Base-by-base conservation (phyloP, 1,140 invertebrate species). In the Drosophila pectinifera region DNA sequence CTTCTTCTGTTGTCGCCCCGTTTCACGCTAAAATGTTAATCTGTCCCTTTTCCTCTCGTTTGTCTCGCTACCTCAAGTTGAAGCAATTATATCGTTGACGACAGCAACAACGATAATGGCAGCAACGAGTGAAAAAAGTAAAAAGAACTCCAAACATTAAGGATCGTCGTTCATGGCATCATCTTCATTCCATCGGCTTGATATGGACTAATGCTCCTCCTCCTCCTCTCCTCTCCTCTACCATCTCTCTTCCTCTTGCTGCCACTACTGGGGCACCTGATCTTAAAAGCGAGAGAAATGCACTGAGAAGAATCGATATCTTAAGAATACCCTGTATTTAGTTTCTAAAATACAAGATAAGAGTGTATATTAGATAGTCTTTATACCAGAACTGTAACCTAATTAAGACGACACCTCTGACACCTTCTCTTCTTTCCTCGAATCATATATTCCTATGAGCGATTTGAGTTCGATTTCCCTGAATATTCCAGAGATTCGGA, bases 11-110 rank as follows among this genome's bases (percentile, higher is more conserved):
- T 45, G 59, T 81, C 76, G 48, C 48, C 58, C 55, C 55, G 68
- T 75, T 85, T 86, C 78, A 86, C 83, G 79, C 79, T 79, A 88
- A 86, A 86, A 86, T 76, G 74, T 88, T 86, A 88, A 88, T 86
- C 82, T 86, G 64, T 88, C 79, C 74, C 59, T 82, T 88, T 81
- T 65, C 56, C 63, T 64, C 67, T 31, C 24, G 48, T 24, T 24
- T 39, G 39, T 39, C 43, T 68, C 53, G 39, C 31, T 58, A 49
- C 59, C 59, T 45, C 26, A 58, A 48, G 48, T 53, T 41, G 53
- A 31, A 73, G 67, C 63, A 84, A 85, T 86, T 78, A 80, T 49
- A 64, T 51, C 46, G 53, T 58, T 42, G 54, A 57, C 39, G 69
- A 73, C 69, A 73, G 58, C 64, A 45, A 42, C 62, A 56, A 63